Evolutionary conservation across 1,140 invertebrate genomes (phyloP).

Genomic region (Andrena cerasifolii): DNA sequence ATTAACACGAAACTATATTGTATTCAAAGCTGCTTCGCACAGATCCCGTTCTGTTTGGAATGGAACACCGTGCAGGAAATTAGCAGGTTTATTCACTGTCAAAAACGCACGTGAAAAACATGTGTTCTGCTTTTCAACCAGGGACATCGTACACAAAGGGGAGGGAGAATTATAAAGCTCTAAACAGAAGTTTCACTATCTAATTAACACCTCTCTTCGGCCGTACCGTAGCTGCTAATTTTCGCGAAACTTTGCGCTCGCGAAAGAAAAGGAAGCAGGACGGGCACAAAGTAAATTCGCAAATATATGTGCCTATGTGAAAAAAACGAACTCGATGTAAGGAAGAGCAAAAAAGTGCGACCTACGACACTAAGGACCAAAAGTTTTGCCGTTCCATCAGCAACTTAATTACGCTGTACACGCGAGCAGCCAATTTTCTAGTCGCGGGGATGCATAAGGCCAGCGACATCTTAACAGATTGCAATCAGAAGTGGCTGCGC

Average conservation of each 20-base stretch:
- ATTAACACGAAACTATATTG: too few relatives aligned
- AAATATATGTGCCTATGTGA: not conserved
- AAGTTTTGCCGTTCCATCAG: not conserved
- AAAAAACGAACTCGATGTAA: not conserved
- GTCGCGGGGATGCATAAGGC: too few relatives aligned
- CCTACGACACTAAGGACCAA: too few relatives aligned
- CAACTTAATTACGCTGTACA: not conserved
- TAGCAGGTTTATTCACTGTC: too few relatives aligned
- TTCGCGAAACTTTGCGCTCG: not conserved
- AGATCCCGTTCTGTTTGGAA: too few relatives aligned
- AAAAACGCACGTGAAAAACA: not conserved
- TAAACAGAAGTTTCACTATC: constrained; percentile 31
- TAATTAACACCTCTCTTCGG: constrained; percentile 21
- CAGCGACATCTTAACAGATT: not conserved
- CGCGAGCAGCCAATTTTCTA: not conserved
- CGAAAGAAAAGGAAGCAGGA: not conserved
- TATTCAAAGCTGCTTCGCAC: too few relatives aligned
- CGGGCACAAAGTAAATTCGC: not conserved
- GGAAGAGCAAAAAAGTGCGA: not conserved
- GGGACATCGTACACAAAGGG: too few relatives aligned
- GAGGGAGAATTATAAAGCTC: not conserved
- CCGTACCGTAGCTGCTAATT: constrained; percentile 13
- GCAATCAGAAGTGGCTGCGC: not conserved
- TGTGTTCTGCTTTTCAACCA: not conserved
- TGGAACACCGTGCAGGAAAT: too few relatives aligned